These are phyloP conservation scores for Chauna torquata DNA, from an alignment of 2,113 vertebrate genomes.

Conservation along the genomic window DNA sequence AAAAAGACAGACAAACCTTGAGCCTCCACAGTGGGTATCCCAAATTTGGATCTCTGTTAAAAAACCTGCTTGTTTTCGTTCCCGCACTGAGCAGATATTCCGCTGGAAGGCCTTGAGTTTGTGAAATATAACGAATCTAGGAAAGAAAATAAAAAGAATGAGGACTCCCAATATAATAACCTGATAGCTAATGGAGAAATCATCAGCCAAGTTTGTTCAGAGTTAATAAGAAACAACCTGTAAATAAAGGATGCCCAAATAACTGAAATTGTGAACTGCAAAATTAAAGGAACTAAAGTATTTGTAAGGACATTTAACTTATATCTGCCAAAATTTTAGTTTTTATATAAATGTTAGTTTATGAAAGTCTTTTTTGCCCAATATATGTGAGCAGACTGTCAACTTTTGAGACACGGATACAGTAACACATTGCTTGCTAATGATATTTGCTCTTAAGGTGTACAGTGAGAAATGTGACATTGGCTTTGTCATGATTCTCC, in stretches of 20 bases:
- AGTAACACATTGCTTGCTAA: neutral
- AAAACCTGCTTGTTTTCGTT: constrained; percentile 97
- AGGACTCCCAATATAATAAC: neutral
- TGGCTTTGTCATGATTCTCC: neutral
- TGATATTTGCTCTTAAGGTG: neutral
- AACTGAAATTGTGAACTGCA: neutral
- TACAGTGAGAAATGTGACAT: neutral
- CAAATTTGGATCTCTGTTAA: constrained; percentile 94
- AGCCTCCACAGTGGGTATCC: constrained; percentile 97
- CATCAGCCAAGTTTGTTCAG: neutral
- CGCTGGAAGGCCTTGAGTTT: constrained; percentile 96
- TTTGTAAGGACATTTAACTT: neutral
- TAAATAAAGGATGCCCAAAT: neutral
- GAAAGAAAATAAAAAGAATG: constrained; percentile 32
- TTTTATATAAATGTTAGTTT: neutral
- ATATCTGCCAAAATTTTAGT: neutral
- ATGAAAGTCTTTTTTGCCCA: neutral
- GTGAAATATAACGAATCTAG: constrained; percentile 97
- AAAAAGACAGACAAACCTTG: constrained; percentile 83
- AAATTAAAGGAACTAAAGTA: neutral
- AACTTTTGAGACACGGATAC: neutral
- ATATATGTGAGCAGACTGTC: neutral
- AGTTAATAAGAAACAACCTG: neutral
- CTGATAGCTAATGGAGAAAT: neutral
- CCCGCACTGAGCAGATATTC: constrained; percentile 97